phyloP scores from a whole-genome alignment of 1,140 invertebrate genomes.

The Drosophila subpulchrella region DNA sequence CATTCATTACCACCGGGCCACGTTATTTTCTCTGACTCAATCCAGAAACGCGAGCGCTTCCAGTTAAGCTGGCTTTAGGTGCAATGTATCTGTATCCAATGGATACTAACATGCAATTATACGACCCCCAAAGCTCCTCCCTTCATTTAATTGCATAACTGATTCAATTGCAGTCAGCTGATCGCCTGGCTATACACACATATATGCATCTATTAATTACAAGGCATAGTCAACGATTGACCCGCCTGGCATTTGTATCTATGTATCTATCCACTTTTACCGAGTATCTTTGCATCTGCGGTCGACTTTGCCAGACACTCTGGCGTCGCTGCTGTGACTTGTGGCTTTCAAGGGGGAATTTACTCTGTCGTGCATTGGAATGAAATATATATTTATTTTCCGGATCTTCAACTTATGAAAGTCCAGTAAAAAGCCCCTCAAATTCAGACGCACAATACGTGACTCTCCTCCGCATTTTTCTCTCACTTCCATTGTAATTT shows the following conservation, averaged over 20 bases:
- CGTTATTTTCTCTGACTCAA: slow-evolving; percentile 17
- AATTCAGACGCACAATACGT: slow-evolving; percentile 3
- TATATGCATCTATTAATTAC: slow-evolving; percentile 44
- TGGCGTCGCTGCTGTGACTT: slow-evolving; percentile 15
- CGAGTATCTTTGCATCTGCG: slow-evolving; percentile 24
- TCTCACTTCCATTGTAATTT: slow-evolving; percentile 11
- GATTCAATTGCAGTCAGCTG: slow-evolving; percentile 39
- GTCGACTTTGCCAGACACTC: slow-evolving; percentile 19
- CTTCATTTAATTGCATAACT: slow-evolving; percentile 39
- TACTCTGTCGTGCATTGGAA: background rate
- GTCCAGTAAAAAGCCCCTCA: background rate
- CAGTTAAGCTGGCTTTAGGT: slow-evolving; percentile 4
- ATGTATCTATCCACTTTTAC: background rate
- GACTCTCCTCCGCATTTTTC: slow-evolving; percentile 6
- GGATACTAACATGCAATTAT: slow-evolving; percentile 33
- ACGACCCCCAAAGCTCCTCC: slow-evolving; percentile 15
- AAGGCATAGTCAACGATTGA: slow-evolving; percentile 2
- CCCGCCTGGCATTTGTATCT: background rate
- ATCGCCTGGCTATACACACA: background rate
- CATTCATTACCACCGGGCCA: slow-evolving; percentile 20
- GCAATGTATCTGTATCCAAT: slow-evolving; percentile 12
- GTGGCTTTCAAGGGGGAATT: background rate
- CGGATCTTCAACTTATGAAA: background rate
- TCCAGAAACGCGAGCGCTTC: background rate
- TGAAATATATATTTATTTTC: background rate